phyloP scores from a whole-genome alignment of 2,113 vertebrate species.

The Myanophis thanlyinensis region DNA sequence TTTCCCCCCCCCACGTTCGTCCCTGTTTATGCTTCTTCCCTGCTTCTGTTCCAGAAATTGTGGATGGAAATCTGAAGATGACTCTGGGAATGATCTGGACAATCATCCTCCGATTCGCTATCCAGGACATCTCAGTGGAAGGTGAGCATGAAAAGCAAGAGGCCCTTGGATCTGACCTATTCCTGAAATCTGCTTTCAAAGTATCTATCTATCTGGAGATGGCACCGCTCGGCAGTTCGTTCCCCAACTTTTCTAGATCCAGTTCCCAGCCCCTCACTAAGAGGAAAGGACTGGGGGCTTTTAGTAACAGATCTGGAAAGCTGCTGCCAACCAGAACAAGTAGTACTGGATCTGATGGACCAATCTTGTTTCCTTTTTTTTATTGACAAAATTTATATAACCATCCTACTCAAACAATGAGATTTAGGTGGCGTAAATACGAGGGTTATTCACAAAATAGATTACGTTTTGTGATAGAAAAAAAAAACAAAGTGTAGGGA shows the following conservation, averaged over 20 bases:
- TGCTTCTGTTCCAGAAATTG: slow-evolving; percentile 75
- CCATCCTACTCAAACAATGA: background rate
- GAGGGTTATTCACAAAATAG: no score
- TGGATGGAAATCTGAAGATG: slow-evolving; percentile 90
- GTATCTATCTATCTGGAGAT: no score
- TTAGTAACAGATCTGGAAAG: background rate
- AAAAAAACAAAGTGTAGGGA: no score
- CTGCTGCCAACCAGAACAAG: background rate
- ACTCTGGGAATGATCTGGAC: slow-evolving; percentile 96
- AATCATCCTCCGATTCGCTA: slow-evolving; percentile 90
- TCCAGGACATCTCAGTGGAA: slow-evolving; percentile 94
- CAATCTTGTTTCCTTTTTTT: background rate
- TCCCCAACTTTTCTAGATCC: background rate
- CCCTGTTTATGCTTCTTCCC: background rate
- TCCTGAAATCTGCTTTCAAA: no score
- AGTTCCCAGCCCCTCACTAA: background rate
- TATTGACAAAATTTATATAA: background rate
- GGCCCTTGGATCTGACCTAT: accelerated
- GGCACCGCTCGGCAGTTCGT: background rate
- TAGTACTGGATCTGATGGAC: background rate
- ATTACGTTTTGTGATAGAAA: no score
- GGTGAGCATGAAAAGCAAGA: slow-evolving; percentile 55
- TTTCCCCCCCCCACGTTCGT: no score
- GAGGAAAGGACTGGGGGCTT: background rate
- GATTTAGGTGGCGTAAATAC: background rate